A percentile compares a stretch with the other conserved stretches of the same genome.
phyloP scores from a whole-genome alignment of 2,797 vertebrate species.

The Adelosebastes latens region DNA sequence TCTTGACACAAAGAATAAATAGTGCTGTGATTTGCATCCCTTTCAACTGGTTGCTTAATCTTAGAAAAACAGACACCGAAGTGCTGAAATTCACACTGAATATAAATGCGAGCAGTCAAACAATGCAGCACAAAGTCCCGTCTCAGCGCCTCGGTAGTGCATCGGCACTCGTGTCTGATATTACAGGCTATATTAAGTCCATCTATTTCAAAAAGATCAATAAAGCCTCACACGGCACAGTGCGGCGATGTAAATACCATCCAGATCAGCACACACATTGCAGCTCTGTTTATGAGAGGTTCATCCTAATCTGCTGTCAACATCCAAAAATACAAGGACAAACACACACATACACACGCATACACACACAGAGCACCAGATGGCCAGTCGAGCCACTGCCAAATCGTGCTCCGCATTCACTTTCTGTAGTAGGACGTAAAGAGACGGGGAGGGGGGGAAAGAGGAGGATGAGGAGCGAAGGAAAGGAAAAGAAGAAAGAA shows the following conservation, averaged over 20 bases:
- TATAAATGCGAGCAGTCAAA: neutral
- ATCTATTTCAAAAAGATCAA: constrained; percentile 21
- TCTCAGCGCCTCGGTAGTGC: neutral
- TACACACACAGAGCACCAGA: constrained; percentile 68
- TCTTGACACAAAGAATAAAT: constrained; percentile 18
- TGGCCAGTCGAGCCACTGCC: constrained; percentile 60
- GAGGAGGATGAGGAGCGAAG: neutral
- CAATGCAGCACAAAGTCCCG: neutral
- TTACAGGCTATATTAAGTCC: neutral
- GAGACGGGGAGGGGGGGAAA: constrained; percentile 4
- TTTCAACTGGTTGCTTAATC: constrained; percentile 1
- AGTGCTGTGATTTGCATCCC: constrained; percentile 1
- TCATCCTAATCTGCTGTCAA: constrained; percentile 53
- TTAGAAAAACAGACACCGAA: neutral
- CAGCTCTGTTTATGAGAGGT: constrained; percentile 43
- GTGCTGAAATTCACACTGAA: neutral
- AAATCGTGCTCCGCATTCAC: constrained; percentile 60
- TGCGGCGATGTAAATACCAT: neutral
- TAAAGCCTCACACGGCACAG: neutral
- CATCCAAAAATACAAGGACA: constrained; percentile 52
- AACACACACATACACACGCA: constrained; percentile 18
- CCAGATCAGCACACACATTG: constrained; percentile 12
- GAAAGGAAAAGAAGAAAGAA: neutral
- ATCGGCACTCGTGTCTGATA: neutral
- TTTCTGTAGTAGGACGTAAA: constrained; percentile 51